These are phyloP conservation scores for Scaptomyza pallida DNA, from an alignment of 1,140 invertebrate species.

Conservation along the genomic window DNA sequence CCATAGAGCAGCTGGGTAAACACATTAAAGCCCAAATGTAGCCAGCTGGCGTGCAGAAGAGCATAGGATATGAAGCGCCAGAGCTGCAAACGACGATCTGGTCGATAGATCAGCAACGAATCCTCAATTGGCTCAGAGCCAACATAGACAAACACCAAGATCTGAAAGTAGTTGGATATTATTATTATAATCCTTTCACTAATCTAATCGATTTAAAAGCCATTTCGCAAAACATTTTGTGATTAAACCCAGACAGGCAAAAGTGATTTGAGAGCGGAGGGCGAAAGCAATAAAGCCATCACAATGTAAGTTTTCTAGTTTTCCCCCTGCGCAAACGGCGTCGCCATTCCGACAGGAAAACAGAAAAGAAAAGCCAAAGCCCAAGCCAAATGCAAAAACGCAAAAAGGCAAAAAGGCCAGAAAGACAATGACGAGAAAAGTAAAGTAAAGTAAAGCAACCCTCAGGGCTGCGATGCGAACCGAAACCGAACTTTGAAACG, in stretches of 20 bases:
- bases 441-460: conserved; percentile 48
- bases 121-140: conserved; percentile 91
- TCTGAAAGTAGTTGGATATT: conserved; percentile 86
- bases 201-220: not conserved
- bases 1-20: conserved; percentile 95
- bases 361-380: not conserved
- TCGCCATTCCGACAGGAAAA: conserved; percentile 29
- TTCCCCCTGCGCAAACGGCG: conserved; percentile 30
- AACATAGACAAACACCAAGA: conserved; percentile 96
- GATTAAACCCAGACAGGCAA: not conserved
- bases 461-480: conserved; percentile 35
- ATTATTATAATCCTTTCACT: not conserved
- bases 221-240: not conserved
- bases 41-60: conserved; percentile 97
- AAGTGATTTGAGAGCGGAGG: not conserved
- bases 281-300: conserved; percentile 65
- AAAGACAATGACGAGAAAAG: not conserved
- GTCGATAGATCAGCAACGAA: conserved; percentile 96
- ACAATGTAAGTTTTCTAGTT: conserved; percentile 48
- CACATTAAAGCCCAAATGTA: conserved; percentile 97
- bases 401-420: conserved; percentile 15
- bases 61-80: conserved; percentile 98
- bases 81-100: conserved; percentile 94
- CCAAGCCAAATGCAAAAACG: not conserved
- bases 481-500: conserved; percentile 8